These are phyloP conservation scores for Drosophila tripunctata DNA, from an alignment of 2,888 invertebrate species.

Conservation along the genomic window DNA sequence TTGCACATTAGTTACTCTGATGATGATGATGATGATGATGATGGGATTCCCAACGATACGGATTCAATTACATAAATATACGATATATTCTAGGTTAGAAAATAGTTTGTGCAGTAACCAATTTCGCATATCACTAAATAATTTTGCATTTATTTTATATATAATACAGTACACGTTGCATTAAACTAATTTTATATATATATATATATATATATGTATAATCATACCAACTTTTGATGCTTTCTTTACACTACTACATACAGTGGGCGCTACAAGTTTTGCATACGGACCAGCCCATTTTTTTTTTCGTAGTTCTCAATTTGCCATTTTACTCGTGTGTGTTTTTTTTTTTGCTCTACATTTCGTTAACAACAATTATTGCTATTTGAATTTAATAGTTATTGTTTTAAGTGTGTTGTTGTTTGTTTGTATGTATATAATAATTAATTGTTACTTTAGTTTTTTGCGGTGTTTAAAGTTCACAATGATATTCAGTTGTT, in stretches of 20 bases:
- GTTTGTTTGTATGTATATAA: constrained; percentile 25
- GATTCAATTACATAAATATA: not conserved
- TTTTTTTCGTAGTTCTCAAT: constrained; percentile 24
- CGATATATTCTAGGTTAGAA: not conserved
- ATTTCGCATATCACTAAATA: constrained; percentile 70
- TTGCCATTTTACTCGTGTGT: too few relatives aligned
- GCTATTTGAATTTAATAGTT: constrained; percentile 64
- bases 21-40: too few relatives aligned
- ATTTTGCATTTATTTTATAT: constrained; percentile 76
- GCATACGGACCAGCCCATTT: too few relatives aligned
- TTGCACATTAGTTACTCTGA: too few relatives aligned
- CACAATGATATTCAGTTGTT: constrained; percentile 43
- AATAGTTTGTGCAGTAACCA: constrained; percentile 9
- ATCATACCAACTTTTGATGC: constrained; percentile 47
- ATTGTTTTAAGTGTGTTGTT: constrained; percentile 57
- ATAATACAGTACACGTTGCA: constrained; percentile 77
- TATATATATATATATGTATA: constrained; percentile 50
- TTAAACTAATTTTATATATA: constrained; percentile 77
- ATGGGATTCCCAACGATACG: not conserved
- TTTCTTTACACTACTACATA: constrained; percentile 48
- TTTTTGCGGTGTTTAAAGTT: constrained; percentile 62
- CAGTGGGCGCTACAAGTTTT: too few relatives aligned
- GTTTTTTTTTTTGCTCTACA: constrained; percentile 28
- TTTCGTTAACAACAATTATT: constrained; percentile 74
- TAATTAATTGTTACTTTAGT: constrained; percentile 43